Percentiles rank a stretch among this genome's conserved stretches.
phyloP scores from a whole-genome alignment of 2,113 vertebrate species.

The Scytalopus superciliaris region DNA sequence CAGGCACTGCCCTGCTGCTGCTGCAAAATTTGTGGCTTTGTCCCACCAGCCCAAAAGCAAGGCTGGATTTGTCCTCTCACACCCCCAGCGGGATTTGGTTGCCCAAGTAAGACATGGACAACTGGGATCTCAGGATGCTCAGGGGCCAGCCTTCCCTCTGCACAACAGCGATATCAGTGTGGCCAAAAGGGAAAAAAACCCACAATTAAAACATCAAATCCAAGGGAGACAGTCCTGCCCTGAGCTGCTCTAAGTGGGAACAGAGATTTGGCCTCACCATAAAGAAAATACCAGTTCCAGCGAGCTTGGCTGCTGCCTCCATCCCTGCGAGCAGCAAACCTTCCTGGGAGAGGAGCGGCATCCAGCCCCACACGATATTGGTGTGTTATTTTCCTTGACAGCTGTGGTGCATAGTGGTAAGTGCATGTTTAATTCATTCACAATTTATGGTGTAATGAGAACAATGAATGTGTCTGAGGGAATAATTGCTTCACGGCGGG shows the following conservation, averaged over 20 bases:
- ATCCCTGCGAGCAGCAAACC: not conserved
- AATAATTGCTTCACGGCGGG: conserved; percentile 39
- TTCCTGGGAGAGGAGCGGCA: conserved; percentile 9
- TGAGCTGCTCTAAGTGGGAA: not conserved
- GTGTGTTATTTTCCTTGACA: conserved; percentile 53
- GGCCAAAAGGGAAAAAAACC: not conserved
- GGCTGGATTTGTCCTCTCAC: not conserved
- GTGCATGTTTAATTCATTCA: conserved; percentile 52
- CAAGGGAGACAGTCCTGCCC: not conserved
- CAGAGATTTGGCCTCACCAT: not conserved
- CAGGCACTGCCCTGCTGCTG: not conserved
- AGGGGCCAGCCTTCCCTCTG: not conserved
- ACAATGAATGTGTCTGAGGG: conserved; percentile 41
- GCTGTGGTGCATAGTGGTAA: conserved; percentile 43
- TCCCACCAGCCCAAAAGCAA: not conserved
- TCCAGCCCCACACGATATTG: not conserved
- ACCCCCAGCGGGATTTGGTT: not conserved
- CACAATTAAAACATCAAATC: not conserved
- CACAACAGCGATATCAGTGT: rapidly evolving
- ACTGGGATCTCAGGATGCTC: not conserved
- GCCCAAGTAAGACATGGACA: rapidly evolving
- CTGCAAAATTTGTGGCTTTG: not conserved
- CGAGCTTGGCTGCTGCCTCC: not conserved
- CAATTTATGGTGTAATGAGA: conserved; percentile 49
- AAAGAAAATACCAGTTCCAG: not conserved